A percentile compares a stretch with the other conserved stretches of the same genome.
Evolutionary conservation across 2,888 invertebrate species (phyloP).

Genomic region (Crematogaster levior): DNA sequence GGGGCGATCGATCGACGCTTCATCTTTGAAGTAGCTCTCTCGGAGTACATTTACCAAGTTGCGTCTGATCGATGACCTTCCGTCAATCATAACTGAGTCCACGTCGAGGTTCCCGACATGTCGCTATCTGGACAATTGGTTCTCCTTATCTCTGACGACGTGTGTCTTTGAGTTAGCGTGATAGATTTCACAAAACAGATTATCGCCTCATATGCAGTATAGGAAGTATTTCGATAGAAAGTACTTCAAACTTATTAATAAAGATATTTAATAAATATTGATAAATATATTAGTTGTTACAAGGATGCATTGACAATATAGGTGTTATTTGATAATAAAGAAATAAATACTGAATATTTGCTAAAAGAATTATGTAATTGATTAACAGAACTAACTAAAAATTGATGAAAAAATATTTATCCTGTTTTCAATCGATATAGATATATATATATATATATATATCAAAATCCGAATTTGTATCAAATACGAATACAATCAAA

Average conservation of each 20-base stretch:
- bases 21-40: constrained; percentile 49
- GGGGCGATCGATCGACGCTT: constrained; percentile 34
- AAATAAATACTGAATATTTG: constrained; percentile 14
- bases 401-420: constrained; percentile 31
- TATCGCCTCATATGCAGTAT: background rate
- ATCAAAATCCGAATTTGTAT: background rate
- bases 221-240: background rate
- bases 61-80: constrained; percentile 45
- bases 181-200: constrained; percentile 15
- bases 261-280: too few species aligned
- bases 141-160: constrained; percentile 26
- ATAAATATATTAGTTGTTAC: background rate
- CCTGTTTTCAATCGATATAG: background rate
- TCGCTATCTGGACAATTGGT: constrained; percentile 37
- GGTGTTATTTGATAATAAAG: background rate
- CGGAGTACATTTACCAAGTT: constrained; percentile 48
- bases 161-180: constrained; percentile 1
- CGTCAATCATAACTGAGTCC: constrained; percentile 47
- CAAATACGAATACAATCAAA: constrained; percentile 23
- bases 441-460: too few species aligned
- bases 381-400: constrained; percentile 10
- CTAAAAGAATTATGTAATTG: background rate
- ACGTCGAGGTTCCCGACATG: constrained; percentile 14
- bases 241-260: too few species aligned
- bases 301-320: background rate